A percentile compares a stretch with the other conserved stretches of the same genome.
phyloP scores from a whole-genome alignment of 2,113 vertebrate species.

The Python bivittatus region DNA sequence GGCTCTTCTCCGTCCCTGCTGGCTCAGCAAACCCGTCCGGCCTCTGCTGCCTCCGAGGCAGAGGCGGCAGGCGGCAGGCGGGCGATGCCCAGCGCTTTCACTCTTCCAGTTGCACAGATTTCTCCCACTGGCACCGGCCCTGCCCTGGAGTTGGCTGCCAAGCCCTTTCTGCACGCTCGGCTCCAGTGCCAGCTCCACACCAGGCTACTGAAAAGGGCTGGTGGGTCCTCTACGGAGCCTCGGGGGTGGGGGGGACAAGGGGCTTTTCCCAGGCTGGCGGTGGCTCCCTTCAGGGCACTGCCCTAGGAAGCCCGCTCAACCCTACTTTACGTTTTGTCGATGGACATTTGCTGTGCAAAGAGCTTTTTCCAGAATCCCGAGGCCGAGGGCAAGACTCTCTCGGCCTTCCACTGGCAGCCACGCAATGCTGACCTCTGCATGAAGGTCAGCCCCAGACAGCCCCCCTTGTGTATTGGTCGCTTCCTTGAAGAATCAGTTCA shows the following conservation, averaged over 20 bases:
- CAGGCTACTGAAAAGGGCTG: background rate
- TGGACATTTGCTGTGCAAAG: background rate
- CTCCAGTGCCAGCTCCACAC: background rate
- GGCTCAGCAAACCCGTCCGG: background rate
- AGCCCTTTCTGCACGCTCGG: background rate
- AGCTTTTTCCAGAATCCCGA: background rate
- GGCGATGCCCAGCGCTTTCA: slow-evolving; percentile 1
- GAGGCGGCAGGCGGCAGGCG: background rate
- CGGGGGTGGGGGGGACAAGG: background rate
- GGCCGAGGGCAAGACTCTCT: background rate
- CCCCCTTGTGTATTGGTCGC: background rate
- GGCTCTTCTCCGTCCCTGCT: background rate
- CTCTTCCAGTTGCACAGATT: slow-evolving; percentile 15
- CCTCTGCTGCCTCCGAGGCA: background rate
- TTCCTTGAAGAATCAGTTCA: background rate
- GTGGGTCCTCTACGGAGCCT: background rate
- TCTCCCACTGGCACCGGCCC: background rate
- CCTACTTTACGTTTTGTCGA: background rate
- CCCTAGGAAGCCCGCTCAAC: background rate
- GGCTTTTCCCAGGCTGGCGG: background rate
- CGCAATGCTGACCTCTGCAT: background rate
- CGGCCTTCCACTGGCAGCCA: background rate
- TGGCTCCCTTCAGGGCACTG: background rate
- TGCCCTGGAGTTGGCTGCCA: background rate
- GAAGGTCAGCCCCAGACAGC: background rate